A percentile compares a stretch with the other conserved stretches of the same genome.
Conservation (phyloP, 1,140 invertebrate species). For the Drosophila equinoxialis region DNA sequence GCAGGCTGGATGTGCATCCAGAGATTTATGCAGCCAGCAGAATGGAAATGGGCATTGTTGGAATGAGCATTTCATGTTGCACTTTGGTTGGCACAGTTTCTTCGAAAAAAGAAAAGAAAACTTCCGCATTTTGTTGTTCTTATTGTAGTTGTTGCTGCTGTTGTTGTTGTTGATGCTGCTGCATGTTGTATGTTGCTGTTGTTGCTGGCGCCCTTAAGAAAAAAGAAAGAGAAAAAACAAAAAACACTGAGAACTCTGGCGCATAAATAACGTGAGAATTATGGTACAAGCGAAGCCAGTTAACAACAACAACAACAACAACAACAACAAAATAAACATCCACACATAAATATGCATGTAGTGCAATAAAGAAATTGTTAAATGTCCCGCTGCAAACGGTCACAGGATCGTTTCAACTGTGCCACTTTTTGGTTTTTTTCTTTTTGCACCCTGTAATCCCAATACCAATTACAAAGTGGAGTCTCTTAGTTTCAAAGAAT, state of each 20-base stretch:
- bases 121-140: constrained; percentile 67
- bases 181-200: constrained; percentile 4
- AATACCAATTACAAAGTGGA: no score
- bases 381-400: constrained; percentile 50
- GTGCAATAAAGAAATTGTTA: constrained; percentile 78
- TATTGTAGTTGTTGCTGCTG: constrained; percentile 1
- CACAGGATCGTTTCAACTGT: constrained; percentile 52
- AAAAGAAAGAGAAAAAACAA: not conserved
- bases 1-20: constrained; percentile 41
- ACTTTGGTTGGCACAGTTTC: constrained; percentile 74
- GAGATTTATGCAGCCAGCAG: constrained; percentile 65
- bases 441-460: no score
- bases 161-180: constrained; percentile 23
- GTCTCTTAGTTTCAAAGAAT: no score
- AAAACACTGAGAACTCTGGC: constrained; percentile 49
- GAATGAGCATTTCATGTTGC: constrained; percentile 72
- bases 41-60: constrained; percentile 57
- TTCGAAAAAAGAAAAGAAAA: constrained; percentile 51
- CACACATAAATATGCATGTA: constrained; percentile 76
- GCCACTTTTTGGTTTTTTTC: constrained; percentile 35
- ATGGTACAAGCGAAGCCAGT: constrained; percentile 66
- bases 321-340: constrained; percentile 27
- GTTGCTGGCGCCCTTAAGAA: constrained; percentile 64
- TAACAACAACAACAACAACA: constrained; percentile 16
- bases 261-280: constrained; percentile 80